Conservation (phyloP, 2,113 vertebrate species). For the Hydropotes inermis region DNA sequence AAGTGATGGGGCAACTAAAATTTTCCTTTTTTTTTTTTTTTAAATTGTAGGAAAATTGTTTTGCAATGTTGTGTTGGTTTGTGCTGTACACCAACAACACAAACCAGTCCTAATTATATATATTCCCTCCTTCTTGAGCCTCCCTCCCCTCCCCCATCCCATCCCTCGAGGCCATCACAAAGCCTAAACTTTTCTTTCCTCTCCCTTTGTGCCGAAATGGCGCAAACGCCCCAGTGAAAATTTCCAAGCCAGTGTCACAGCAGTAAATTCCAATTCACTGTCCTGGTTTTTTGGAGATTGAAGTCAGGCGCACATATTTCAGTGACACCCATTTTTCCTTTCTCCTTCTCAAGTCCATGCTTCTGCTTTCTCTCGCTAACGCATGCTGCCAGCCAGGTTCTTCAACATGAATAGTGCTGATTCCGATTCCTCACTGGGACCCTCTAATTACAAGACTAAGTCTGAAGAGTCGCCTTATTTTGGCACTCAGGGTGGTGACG, state of each 20-base stretch:
- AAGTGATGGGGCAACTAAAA: slow-evolving; percentile 61
- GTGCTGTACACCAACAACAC: background rate
- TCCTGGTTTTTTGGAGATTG: slow-evolving; percentile 14
- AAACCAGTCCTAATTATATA: background rate
- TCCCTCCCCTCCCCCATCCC: background rate
- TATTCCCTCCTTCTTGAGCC: background rate
- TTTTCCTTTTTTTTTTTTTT: slow-evolving; percentile 30
- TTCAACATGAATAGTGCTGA: background rate
- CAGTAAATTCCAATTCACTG: slow-evolving; percentile 12
- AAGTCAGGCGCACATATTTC: background rate
- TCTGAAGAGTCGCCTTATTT: slow-evolving; percentile 72
- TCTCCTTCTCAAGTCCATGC: background rate
- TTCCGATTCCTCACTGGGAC: background rate
- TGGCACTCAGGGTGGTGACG: slow-evolving; percentile 68
- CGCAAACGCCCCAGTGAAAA: slow-evolving; percentile 11
- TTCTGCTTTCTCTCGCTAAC: background rate
- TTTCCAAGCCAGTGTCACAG: background rate
- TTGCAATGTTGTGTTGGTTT: background rate
- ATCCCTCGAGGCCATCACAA: background rate
- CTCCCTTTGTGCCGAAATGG: slow-evolving; percentile 38
- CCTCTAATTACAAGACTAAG: slow-evolving; percentile 64
- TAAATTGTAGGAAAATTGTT: background rate
- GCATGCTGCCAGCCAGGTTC: background rate
- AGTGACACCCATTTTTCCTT: background rate
- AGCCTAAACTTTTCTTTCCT: slow-evolving; percentile 53